Percentiles rank a stretch among this genome's conserved stretches.
These are phyloP conservation scores for Latrodectus elegans DNA, from an alignment of 2,888 invertebrate genomes.

Conservation along the genomic window DNA sequence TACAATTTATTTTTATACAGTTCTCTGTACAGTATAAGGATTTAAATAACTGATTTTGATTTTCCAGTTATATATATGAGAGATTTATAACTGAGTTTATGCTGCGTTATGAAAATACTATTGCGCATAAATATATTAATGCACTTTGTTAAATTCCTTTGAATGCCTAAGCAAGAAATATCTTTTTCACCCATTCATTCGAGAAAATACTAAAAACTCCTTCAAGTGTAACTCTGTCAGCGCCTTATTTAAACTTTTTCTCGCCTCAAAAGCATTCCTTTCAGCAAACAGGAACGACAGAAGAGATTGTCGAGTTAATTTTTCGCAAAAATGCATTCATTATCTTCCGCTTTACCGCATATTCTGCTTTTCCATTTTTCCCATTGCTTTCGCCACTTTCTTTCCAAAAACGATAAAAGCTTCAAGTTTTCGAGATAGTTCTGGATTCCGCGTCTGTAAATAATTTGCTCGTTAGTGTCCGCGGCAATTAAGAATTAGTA, in stretches of 20 bases:
- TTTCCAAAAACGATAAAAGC: constrained; percentile 8
- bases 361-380: constrained; percentile 1
- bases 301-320: background rate
- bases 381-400: background rate
- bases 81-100: too few relatives aligned
- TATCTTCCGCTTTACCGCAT: constrained; percentile 7
- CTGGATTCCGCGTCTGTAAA: constrained; percentile 40
- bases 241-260: too few relatives aligned
- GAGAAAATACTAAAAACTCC: background rate
- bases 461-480: constrained; percentile 51
- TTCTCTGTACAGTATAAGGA: too few relatives aligned
- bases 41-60: too few relatives aligned
- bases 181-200: background rate
- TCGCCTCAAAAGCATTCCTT: too few relatives aligned
- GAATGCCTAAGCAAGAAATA: too few relatives aligned
- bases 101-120: too few relatives aligned
- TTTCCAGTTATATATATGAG: too few relatives aligned
- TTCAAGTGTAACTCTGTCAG: background rate
- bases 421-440: background rate
- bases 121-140: too few relatives aligned
- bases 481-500: constrained; percentile 44
- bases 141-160: too few relatives aligned
- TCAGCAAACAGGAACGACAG: background rate
- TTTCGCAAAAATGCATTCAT: constrained; percentile 18
- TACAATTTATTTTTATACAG: too few relatives aligned